Base-by-base conservation (phyloP, 1,140 invertebrate genomes). In the Chironomus striatipennis region DNA sequence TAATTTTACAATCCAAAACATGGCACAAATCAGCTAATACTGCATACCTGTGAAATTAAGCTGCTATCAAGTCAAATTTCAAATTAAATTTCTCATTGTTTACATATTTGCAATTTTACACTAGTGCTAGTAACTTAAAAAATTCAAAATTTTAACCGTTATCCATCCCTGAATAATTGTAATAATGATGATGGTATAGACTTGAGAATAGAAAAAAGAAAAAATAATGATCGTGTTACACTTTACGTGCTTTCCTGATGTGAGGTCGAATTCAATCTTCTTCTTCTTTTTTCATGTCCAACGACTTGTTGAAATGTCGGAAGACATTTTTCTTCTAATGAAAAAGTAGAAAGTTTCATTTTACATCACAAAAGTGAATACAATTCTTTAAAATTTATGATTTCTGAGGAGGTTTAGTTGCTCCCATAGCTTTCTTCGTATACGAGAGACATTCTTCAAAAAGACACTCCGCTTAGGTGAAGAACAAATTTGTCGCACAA, bases 221-320 rank as follows among this genome's bases (percentile, higher is more conserved):
- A 70, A 6, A 70, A 70, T 70, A 20, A 70, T 70, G 65, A 70
- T 70, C 65, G 7, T 70, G 65, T 70, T 20, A 70, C 65, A 70
- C 18, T 70, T 70, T 70, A 70, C 65, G 65, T 70, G 65, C 65
- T 10, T 70, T 70, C 65, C 65, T 70, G 65, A 70, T 70, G 65
- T 70, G 65, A 70, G 65, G 65, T 70, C 65, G 17, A 57, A 57
- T 57, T 10, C 47, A 57, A 57, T 10, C 20, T 57, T 4, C 47
- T 15, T 57, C 47, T 12, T n/a, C 12, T 57, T 34, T 5, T 34
- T 34, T 34, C 24, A 34, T 34, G 24, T 34, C 24, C 24, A 34
- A 34, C 12, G 12, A 57, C 47, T 57, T 57, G 47, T 12, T 57
- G 47, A 57, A 57, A 57, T 57, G 47, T 57, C n/a, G 8, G 12